Conservation (phyloP, 2,888 invertebrate species). For the Drosophila greeni region DNA sequence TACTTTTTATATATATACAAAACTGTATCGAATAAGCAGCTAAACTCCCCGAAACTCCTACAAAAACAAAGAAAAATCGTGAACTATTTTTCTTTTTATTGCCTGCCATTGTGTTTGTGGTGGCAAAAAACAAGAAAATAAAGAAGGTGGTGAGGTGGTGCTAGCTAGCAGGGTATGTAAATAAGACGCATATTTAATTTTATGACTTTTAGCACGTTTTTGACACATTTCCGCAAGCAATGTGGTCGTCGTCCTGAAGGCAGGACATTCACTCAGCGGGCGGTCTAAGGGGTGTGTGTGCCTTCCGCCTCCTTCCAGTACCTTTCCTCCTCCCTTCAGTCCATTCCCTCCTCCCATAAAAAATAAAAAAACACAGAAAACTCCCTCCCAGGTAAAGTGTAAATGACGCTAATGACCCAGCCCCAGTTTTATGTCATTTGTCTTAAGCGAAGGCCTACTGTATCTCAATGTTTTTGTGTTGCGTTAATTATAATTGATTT, state of each 20-base stretch:
- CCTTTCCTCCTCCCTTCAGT: not conserved
- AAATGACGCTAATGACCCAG: conserved; percentile 74
- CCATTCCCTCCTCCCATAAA: not conserved
- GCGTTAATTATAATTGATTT: conserved; percentile 42
- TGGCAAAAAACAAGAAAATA: conserved; percentile 1
- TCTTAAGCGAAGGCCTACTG: conserved; percentile 30
- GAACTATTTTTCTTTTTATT: conserved; percentile 56
- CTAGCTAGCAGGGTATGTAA: conserved; percentile 50
- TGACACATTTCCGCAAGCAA: conserved; percentile 70
- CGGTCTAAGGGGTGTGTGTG: conserved; percentile 16
- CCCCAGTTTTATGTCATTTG: conserved; percentile 69
- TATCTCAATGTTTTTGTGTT: conserved; percentile 9
- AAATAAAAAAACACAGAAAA: not conserved
- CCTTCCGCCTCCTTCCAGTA: not conserved
- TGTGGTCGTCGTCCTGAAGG: conserved; percentile 39
- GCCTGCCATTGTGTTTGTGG: conserved; percentile 40
- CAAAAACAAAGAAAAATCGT: conserved; percentile 21
- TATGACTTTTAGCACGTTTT: conserved; percentile 75
- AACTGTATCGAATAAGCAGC: not conserved
- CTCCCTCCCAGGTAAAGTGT: conserved; percentile 57
- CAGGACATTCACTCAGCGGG: conserved; percentile 31
- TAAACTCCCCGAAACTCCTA: not conserved
- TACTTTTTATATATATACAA: not conserved
- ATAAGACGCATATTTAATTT: conserved; percentile 74
- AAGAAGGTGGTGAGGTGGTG: conserved; percentile 16